Evolutionary conservation across 2,113 vertebrate genomes (phyloP).

Genomic region (Glaucidium brasilianum): DNA sequence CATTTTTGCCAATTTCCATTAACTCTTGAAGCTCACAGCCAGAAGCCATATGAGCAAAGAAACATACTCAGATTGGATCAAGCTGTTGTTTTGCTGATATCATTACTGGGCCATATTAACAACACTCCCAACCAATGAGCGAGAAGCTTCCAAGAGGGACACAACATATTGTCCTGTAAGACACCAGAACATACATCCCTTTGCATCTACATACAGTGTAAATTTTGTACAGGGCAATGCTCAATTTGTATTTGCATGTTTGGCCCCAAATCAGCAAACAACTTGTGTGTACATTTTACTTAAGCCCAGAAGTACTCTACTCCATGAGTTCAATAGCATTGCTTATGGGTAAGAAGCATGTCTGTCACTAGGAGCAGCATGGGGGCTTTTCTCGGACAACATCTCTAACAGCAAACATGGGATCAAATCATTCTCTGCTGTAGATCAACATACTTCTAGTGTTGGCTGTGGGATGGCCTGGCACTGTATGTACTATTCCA

Average conservation of each 20-base stretch:
- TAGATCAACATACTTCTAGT: not conserved
- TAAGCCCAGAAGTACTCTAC: not conserved
- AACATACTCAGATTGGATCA: not conserved
- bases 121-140: not conserved
- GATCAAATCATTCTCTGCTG: not conserved
- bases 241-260: not conserved
- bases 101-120: not conserved
- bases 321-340: not conserved
- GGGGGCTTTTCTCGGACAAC: not conserved
- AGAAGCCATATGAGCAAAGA: not conserved
- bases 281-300: not conserved
- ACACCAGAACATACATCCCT: not conserved
- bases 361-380: not conserved
- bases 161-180: not conserved
- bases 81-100: not conserved
- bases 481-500: not conserved
- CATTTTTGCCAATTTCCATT: constrained; percentile 50
- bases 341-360: not conserved
- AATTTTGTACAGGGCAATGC: not conserved
- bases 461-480: not conserved
- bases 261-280: not conserved
- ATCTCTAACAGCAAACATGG: not conserved
- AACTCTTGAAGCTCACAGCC: constrained; percentile 32
- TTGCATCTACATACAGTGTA: not conserved
- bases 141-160: not conserved